phyloP scores from a whole-genome alignment of 2,797 vertebrate genomes.

The Semaprochilodus insignis region DNA sequence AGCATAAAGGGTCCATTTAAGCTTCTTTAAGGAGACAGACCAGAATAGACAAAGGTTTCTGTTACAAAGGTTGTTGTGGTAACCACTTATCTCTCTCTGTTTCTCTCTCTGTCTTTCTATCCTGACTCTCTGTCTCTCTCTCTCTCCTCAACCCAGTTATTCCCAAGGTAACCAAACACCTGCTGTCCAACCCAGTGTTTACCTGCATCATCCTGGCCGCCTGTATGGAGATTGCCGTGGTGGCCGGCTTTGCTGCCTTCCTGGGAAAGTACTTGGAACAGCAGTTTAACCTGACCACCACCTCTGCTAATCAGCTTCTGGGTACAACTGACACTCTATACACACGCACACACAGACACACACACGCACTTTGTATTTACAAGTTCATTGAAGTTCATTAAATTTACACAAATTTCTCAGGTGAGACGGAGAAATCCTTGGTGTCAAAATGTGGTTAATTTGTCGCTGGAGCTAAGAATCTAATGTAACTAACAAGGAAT shows the following conservation, averaged over 20 bases:
- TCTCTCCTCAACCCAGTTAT: constrained; percentile 83
- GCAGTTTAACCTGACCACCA: constrained; percentile 98
- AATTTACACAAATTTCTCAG: too few relatives aligned
- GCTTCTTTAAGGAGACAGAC: neutral
- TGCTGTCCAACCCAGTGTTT: constrained; percentile 97
- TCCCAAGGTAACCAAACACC: constrained; percentile 95
- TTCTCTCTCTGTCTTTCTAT: neutral
- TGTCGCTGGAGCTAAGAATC: neutral
- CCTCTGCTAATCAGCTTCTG: constrained; percentile 95
- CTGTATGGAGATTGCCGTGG: constrained; percentile 98
- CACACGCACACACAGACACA: neutral
- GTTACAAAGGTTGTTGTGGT: neutral
- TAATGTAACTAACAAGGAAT: neutral
- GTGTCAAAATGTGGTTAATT: neutral
- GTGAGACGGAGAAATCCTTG: neutral
- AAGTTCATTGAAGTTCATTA: too few relatives aligned
- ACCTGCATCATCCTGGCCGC: constrained; percentile 96
- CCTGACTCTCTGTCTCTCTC: neutral
- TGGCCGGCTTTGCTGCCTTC: constrained; percentile 96
- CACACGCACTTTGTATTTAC: neutral
- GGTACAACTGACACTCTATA: constrained; percentile 78
- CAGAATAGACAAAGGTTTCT: neutral
- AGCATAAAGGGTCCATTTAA: neutral
- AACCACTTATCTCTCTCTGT: neutral
- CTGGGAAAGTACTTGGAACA: constrained; percentile 98